A percentile compares a stretch with the other conserved stretches of the same genome.
These are phyloP conservation scores for Chloromyia formosa DNA, from an alignment of 2,888 invertebrate genomes.

Conservation along the genomic window DNA sequence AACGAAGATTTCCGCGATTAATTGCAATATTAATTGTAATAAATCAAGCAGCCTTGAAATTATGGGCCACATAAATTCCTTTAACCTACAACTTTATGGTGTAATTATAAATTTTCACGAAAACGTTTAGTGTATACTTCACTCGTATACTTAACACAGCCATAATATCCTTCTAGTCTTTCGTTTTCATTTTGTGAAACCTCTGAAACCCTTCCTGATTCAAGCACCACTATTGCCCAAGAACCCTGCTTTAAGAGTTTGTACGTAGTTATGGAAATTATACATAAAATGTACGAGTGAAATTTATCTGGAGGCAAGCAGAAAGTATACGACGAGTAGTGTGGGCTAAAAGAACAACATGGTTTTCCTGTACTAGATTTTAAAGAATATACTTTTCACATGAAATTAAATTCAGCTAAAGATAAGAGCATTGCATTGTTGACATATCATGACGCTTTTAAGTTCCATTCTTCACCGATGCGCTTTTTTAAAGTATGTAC, in stretches of 20 bases:
- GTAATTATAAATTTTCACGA: slow-evolving; percentile 41
- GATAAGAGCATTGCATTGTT: slow-evolving; percentile 33
- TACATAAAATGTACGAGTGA: slow-evolving; percentile 29
- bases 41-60: slow-evolving; percentile 39
- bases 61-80: slow-evolving; percentile 42
- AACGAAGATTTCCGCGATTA: slow-evolving; percentile 24
- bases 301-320: slow-evolving; percentile 21
- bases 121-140: slow-evolving; percentile 33
- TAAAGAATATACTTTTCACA: slow-evolving; percentile 29
- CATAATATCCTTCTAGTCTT: slow-evolving; percentile 21
- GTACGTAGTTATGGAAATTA: slow-evolving; percentile 22
- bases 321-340: background rate
- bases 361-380: slow-evolving; percentile 21
- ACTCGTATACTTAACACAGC: slow-evolving; percentile 21
- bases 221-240: background rate
- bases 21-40: slow-evolving; percentile 43
- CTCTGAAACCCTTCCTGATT: background rate
- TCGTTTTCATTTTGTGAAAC: slow-evolving; percentile 10
- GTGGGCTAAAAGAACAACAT: background rate
- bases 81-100: slow-evolving; percentile 38
- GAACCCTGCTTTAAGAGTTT: background rate
- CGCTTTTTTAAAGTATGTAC: background rate
- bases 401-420: slow-evolving; percentile 23
- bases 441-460: slow-evolving; percentile 11
- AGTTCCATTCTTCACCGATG: background rate